Evolutionary conservation across 1,140 invertebrate genomes (phyloP), one percentile per base, ranked within the genome.

Genomic region (Chymomyza costata): DNA sequence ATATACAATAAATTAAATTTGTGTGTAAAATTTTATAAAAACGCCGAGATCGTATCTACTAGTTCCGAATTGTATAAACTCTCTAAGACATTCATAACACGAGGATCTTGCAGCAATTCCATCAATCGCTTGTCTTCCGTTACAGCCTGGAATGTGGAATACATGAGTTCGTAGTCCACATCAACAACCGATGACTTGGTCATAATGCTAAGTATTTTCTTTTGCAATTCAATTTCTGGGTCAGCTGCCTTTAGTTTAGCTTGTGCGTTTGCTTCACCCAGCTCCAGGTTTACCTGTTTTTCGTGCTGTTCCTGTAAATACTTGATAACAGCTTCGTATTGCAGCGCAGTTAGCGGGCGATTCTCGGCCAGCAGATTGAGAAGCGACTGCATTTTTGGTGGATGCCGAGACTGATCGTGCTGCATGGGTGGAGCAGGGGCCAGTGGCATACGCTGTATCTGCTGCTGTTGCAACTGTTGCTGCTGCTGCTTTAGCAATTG

Each of bases 131-230:
- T 47, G 48, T 83, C 80, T 10, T 51, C 45, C 17, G 56, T 63
- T 0, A 52, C 66, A 0, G 54, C 55, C 3, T 80, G 60, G 11
- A 84, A 51, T n/a, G 44, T 67, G 8, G 63, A 34, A 48, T 73
- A 76, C 47, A 65, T 60, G 0, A 52, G 63, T n/a, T 58, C 73
- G 16, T 18, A 64, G 31, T 19, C 81, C 0, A 66, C 30, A 2
- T 76, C 57, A 0, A 83, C 71, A 31, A 88, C 86, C 18, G 87
- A 86, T 1, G 88, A 87, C 41, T 82, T 91, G 67, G 94, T 94
- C 51, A 95, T 82, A 41, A 96, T 95, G 83, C 90, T 95, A 19
- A 96, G 86, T 49, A 97, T 96, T 60, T 94, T 90, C 63, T 92
- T 93, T 67, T 96, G 94, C 3, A 96, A 82, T 40, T 85, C 84